These are phyloP conservation scores for Sinopyrophorus schimmeli DNA, from an alignment of 2,888 invertebrate species.

Conservation along the genomic window DNA sequence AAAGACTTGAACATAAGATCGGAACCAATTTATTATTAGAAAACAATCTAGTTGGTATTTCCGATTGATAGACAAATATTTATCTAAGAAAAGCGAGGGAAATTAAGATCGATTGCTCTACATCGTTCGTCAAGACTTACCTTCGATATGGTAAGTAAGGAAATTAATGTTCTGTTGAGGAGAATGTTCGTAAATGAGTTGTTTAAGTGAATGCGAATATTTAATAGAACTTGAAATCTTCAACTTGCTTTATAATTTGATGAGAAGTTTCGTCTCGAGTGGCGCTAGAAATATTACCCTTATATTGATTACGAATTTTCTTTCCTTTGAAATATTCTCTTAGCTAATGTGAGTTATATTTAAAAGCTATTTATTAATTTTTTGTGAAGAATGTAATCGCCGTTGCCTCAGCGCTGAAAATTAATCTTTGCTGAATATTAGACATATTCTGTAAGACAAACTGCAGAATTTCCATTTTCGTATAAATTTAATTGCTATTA, in stretches of 20 bases:
- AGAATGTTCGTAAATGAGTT: conserved; percentile 6
- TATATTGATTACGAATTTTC: conserved; percentile 8
- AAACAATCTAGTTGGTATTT: conserved; percentile 45
- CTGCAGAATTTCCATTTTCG: too few species aligned
- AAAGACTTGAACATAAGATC: conserved; percentile 9
- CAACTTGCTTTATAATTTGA: conserved; percentile 9
- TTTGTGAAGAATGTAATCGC: too few species aligned
- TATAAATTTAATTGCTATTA: too few species aligned
- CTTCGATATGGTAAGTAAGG: conserved; percentile 14
- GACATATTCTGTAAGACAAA: too few species aligned
- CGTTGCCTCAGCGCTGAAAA: too few species aligned
- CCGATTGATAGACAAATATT: conserved; percentile 44
- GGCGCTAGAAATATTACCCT: conserved; percentile 11
- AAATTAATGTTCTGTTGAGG: conserved; percentile 18
- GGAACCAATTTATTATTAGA: conserved; percentile 46
- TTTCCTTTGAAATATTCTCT: too few species aligned
- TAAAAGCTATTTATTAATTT: too few species aligned
- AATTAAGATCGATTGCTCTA: conserved; percentile 23
- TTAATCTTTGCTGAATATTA: too few species aligned
- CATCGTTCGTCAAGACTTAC: conserved; percentile 6
- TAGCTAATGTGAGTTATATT: too few species aligned
- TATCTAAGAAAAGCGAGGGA: conserved; percentile 34
- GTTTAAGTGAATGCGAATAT: conserved; percentile 8
- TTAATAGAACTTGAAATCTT: conserved; percentile 8
- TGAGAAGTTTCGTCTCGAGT: conserved; percentile 13